A percentile compares a stretch with the other conserved stretches of the same genome.
phyloP scores from a whole-genome alignment of 2,888 invertebrate genomes.

The Bedellia somnulentella region DNA sequence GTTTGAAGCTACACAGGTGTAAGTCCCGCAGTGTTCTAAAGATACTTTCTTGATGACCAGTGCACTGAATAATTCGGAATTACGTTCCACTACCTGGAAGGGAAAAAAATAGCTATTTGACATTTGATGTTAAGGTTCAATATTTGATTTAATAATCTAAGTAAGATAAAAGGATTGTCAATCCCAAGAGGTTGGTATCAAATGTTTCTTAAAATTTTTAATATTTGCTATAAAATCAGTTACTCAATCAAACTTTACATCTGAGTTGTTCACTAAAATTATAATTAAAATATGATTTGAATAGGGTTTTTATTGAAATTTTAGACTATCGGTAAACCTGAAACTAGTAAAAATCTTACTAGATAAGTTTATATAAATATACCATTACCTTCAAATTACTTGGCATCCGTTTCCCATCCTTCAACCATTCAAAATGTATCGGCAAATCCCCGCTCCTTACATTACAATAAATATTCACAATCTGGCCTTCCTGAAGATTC shows the following conservation, averaged over 20 bases:
- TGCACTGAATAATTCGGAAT: constrained; percentile 70
- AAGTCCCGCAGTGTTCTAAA: constrained; percentile 69
- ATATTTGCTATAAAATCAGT: neutral
- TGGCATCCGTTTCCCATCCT: constrained; percentile 66
- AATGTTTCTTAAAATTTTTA: too few species aligned
- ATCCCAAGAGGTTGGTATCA: too few species aligned
- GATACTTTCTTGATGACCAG: constrained; percentile 71
- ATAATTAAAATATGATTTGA: too few species aligned
- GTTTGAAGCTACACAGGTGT: constrained; percentile 73
- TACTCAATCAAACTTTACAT: too few species aligned
- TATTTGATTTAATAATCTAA: too few species aligned
- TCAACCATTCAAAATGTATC: constrained; percentile 71
- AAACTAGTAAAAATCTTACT: too few species aligned
- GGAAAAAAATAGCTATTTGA: neutral
- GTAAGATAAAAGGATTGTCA: too few species aligned
- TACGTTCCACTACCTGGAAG: constrained; percentile 64
- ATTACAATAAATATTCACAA: constrained; percentile 82
- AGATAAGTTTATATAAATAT: too few species aligned
- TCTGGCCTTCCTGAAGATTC: constrained; percentile 79
- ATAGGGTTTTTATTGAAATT: too few species aligned
- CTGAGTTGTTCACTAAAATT: too few species aligned
- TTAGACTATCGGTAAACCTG: too few species aligned
- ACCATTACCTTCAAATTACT: constrained; percentile 62
- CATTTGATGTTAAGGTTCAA: too few species aligned
- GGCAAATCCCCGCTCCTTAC: constrained; percentile 72